Conservation (phyloP, 2,888 invertebrate species). For the Parapristionchus giblindavisi region DNA sequence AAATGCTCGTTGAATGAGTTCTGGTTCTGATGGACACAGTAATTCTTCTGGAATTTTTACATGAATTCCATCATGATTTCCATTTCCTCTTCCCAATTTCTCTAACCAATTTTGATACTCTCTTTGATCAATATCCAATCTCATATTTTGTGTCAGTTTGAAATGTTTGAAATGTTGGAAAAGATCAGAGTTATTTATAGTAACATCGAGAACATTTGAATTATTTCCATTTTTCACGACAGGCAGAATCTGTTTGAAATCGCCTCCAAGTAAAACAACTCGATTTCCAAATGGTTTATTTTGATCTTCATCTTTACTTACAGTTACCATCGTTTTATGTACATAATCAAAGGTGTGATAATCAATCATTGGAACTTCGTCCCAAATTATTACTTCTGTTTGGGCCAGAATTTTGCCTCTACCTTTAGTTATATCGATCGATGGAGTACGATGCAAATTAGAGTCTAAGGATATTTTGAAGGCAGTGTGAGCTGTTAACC, state of each 20-base stretch:
- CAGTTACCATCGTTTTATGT: neutral
- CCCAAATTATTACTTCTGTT: conserved; percentile 12
- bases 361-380: conserved; percentile 18
- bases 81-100: neutral
- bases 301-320: neutral
- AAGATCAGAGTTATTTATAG: neutral
- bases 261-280: neutral
- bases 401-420: neutral
- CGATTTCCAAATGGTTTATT: conserved; percentile 11
- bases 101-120: neutral
- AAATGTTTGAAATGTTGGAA: neutral
- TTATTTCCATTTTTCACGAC: neutral
- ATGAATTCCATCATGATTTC: neutral
- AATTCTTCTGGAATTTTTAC: neutral
- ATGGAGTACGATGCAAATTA: neutral
- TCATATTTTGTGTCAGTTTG: neutral
- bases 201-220: neutral
- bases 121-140: neutral
- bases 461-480: conserved; percentile 28
- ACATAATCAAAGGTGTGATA: neutral
- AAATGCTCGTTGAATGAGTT: neutral
- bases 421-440: neutral
- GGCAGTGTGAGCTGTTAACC: conserved; percentile 8
- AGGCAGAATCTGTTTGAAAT: conserved; percentile 11
- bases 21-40: neutral